Base-by-base conservation (phyloP, 2,888 invertebrate genomes). In the Athalia cordata region DNA sequence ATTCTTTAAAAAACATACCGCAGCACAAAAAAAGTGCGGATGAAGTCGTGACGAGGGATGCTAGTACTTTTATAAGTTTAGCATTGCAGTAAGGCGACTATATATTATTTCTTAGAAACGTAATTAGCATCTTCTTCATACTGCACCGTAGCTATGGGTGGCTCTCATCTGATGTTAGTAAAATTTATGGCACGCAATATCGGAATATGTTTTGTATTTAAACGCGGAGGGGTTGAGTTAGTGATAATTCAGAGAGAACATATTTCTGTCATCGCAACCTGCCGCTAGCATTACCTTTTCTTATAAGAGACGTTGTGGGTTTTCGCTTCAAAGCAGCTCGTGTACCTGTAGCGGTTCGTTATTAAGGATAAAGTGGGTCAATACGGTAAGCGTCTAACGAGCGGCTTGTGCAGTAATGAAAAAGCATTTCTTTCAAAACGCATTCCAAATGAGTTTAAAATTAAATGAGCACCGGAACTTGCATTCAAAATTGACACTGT, bases 391-490 rank as follows among this genome's bases (percentile, higher is more conserved):
- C 59, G 57, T 47, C 72, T 72, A 72, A 72, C 59, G 72, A 72
- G 72, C 72, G 13, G 72, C 72, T 72, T 45, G 47, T 57, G 29
- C 59, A 11, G 72, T 59, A 59, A 72, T 72, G 47, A 72, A 72
- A 52, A 72, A 72, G 72, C 72, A 13, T 72, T 72, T 47, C 72
- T 72, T 72, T 72, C 57, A 72, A 47, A 45, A 59, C 47, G 13
- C 72, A 72, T 72, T 72, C 59, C 8, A 59, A 59, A 57, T 59
- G 72, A 72, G 45, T 45, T 29, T 68, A 59, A 72, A 72, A 72
- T 72, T 72, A 72, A 72, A 72, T 9, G 59, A 72, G 57, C 59
- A 72, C 57, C 72, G 57, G 57, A 72, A 72, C 72, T 47, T 72
- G 13, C 72, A 11, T 72, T 72, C 50, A 9, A 55, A 70, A 70